Evolutionary conservation across 2,888 invertebrate genomes (phyloP), one percentile per base, ranked within the genome.

Genomic region (Cylloceria caligata): DNA sequence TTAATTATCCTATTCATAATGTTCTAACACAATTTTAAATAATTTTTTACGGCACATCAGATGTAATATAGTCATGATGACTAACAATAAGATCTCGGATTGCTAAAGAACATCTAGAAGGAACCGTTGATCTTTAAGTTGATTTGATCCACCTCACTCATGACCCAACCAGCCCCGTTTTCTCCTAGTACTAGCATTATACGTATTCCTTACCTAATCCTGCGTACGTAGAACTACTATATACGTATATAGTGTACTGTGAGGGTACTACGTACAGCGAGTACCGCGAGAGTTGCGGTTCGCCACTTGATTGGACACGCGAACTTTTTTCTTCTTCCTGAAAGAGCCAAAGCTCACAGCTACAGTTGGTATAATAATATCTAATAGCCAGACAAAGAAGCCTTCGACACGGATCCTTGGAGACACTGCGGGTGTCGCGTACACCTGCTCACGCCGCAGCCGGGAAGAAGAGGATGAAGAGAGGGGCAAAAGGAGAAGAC

Each of bases 261-360:
- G n/a, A 57, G 60, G 19, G 34, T 30, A 13, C 9, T 60, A 27
- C 73, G 84, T n/a, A n/a, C 72, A 42, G 16, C 24, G 21, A 42
- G 42, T 11, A 42, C 81, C 76, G 85, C 84, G 76, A 81, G 84
- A 86, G 85, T 86, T 91, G 91, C 90, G 91, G 91, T 91, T 90
- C 84, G 87, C 88, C 88, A 87, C 87, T 88, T 89, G 89, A 91
- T 91, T 90, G 89, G 86, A 89, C 90, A 89, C 86, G 83, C 84
- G 84, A 52, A 69, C 7, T 55, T 52, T 72, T 67, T 62, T 30
- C 52, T 74, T 77, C 52, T 72, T 60, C 57, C 21, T 68, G 71
- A 60, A 71, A 60, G 42, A 71, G 71, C 42, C 36, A 39, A 69
- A 69, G 57, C 57, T 57, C 60, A 27, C 34, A 30, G 45, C 72